Evolutionary conservation across 92 coral and sea anemone genomes (phyloP).

Genomic region (Bergia puertoricense): DNA sequence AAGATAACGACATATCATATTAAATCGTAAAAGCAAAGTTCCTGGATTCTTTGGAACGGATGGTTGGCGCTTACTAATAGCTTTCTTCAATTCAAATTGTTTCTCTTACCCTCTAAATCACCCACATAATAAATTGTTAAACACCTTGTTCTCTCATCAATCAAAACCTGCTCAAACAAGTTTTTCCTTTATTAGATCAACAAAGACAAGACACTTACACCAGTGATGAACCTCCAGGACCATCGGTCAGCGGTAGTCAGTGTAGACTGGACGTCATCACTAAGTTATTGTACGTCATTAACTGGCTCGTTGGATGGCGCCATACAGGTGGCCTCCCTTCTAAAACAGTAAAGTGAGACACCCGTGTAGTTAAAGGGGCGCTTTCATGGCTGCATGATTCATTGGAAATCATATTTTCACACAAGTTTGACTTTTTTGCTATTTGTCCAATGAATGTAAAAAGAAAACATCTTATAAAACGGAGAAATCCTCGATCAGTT

Average conservation of each 20-base stretch:
- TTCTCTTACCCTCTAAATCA: too few species aligned
- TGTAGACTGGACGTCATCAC: conserved; percentile 93
- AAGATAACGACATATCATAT: too few species aligned
- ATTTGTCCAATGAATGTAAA: too few species aligned
- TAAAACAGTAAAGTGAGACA: conserved; percentile 61
- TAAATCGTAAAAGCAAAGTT: too few species aligned
- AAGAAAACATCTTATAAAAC: too few species aligned
- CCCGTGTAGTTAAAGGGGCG: background rate
- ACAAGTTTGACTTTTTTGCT: too few species aligned
- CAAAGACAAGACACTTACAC: conserved; percentile 56
- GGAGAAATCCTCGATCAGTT: too few species aligned
- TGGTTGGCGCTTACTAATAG: too few species aligned
- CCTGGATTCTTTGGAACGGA: too few species aligned
- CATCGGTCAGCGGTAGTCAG: conserved; percentile 92
- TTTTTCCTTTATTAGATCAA: conserved; percentile 56
- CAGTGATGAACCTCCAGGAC: conserved; percentile 75
- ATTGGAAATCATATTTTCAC: too few species aligned
- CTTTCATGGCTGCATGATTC: background rate
- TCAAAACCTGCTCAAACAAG: background rate
- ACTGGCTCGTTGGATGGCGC: conserved; percentile 92
- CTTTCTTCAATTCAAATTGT: too few species aligned
- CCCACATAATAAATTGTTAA: background rate
- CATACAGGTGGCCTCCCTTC: conserved; percentile 82
- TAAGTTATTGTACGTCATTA: conserved; percentile 85
- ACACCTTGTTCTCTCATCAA: background rate